phyloP scores from a whole-genome alignment of 1,140 invertebrate species.

The Drosophila melanica region DNA sequence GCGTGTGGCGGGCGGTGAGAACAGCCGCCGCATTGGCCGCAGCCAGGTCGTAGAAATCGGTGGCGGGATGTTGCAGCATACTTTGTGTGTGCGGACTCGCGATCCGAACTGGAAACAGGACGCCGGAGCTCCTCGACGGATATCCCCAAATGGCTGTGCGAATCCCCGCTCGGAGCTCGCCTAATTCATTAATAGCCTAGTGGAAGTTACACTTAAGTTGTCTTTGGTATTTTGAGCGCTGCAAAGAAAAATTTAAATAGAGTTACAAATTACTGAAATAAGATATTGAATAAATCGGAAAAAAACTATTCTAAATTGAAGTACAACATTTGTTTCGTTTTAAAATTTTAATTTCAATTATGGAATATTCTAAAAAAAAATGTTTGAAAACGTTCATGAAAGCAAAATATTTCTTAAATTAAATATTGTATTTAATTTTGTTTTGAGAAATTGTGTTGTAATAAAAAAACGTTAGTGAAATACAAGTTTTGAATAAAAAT shows the following conservation, averaged over 20 bases:
- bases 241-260: conserved; percentile 12
- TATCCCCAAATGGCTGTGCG: not conserved
- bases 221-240: conserved; percentile 76
- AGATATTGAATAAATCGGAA: not conserved
- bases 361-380: too few species aligned
- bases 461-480: too few species aligned
- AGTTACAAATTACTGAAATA: not conserved
- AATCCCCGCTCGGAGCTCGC: not conserved
- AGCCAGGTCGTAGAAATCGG: conserved; percentile 82
- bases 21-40: conserved; percentile 79
- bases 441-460: too few species aligned
- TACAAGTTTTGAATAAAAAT: too few species aligned
- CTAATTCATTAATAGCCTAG: conserved; percentile 31
- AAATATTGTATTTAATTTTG: too few species aligned
- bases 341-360: too few species aligned
- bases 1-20: conserved; percentile 76
- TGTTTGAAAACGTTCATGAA: too few species aligned
- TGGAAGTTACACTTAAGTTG: conserved; percentile 14
- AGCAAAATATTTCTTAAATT: too few species aligned
- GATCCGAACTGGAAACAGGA: not conserved
- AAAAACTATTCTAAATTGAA: too few species aligned
- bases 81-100: not conserved
- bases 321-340: too few species aligned
- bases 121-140: too few species aligned
- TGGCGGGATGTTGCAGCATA: conserved; percentile 83